Conservation (phyloP, 2,113 vertebrate species). For the Eonycteris spelaea region DNA sequence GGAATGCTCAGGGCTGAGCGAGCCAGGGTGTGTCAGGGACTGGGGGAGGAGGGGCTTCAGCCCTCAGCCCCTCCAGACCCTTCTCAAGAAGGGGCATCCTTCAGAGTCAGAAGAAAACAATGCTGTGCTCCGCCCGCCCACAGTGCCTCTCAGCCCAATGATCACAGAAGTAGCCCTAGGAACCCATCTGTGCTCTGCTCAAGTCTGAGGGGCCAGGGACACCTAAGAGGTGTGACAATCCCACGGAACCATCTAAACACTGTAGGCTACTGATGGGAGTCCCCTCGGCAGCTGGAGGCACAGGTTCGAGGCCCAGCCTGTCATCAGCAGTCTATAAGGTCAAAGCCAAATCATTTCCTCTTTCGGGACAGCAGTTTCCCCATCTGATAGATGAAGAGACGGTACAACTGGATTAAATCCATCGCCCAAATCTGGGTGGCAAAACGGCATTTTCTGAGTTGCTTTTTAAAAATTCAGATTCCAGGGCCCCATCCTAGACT, state of each 20-base stretch:
- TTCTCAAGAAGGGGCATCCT: not conserved
- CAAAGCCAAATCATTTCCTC: not conserved
- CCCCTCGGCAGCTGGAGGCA: not conserved
- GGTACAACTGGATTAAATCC: not conserved
- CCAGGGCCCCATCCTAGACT: not conserved
- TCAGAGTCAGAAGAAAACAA: not conserved
- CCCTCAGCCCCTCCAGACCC: not conserved
- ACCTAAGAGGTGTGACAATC: not conserved
- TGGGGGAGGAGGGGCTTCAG: too few species aligned
- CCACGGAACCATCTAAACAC: accelerated
- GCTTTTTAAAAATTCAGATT: not conserved
- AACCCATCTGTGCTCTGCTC: not conserved
- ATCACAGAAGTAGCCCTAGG: not conserved
- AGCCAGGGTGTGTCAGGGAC: not conserved
- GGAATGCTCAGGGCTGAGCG: not conserved
- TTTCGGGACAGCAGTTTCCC: not conserved
- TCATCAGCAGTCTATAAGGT: too few species aligned
- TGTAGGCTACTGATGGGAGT: not conserved
- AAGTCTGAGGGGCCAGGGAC: not conserved
- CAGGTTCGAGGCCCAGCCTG: not conserved
- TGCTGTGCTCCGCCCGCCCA: not conserved
- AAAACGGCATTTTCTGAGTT: not conserved
- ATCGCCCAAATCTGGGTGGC: not conserved
- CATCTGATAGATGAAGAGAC: not conserved
- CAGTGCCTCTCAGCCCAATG: too few species aligned